Evolutionary conservation across 2,888 invertebrate species (phyloP), one percentile per base, ranked within the genome.

Genomic region (Koerneria pararmatus): DNA sequence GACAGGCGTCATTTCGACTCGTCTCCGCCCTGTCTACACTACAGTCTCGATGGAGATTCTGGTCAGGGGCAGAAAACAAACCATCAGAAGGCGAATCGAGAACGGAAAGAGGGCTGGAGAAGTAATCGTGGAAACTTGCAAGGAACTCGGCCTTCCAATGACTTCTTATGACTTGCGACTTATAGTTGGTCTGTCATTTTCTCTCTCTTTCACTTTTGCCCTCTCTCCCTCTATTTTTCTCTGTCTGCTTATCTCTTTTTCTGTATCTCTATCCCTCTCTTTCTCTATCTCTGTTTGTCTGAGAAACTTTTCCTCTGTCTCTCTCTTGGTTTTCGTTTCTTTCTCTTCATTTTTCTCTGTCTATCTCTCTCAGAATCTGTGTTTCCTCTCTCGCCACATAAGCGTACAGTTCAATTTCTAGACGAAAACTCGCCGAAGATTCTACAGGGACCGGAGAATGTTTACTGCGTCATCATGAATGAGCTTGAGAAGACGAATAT

Each of bases 391-490:
- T n/a, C n/a, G n/a, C n/a, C n/a, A n/a, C n/a, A n/a, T n/a, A n/a
- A n/a, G n/a, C n/a, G n/a, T n/a, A n/a, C n/a, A n/a, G n/a, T n/a
- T n/a, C n/a, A n/a, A n/a, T n/a, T 60, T 62, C 11, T 29, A 72
- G 72, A 71, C 19, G 71, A 72, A 53, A 54, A 58, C 60, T 58
- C 70, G 15, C 66, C 65, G 5, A 69, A 71, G 22, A 68, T 69
- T 27, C 67, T 78, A 4, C 73, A 76, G 65, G 79, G 79, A 8
- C 78, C 79, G 31, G 81, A 81, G 66, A 78, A 76, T 65, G 78
- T 81, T 32, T 81, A 80, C 69, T 72, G 75, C 27, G 74, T 79
- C 22, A 73, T 81, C 31, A 81, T 80, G 80, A 72, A 78, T 57
- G 71, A 78, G 49, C 76, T 80, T 24, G 72, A 74, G 24, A 65